Conservation (phyloP, 2,797 vertebrate species). For the Salarias fasciatus region DNA sequence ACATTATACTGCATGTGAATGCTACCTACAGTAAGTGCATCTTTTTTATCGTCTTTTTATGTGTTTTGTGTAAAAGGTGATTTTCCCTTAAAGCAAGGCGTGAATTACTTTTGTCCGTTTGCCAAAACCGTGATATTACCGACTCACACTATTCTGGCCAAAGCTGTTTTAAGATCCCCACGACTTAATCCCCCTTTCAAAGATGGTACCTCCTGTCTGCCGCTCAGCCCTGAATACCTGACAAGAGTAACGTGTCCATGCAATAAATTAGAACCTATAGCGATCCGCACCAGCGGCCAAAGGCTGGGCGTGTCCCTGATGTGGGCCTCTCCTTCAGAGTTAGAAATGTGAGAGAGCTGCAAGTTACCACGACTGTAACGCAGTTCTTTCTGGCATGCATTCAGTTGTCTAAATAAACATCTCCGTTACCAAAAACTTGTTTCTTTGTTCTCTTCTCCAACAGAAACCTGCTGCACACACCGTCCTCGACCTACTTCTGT, state of each 20-base stretch:
- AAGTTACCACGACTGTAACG: constrained; percentile 91
- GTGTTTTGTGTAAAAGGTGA: constrained; percentile 91
- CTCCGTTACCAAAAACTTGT: constrained; percentile 72
- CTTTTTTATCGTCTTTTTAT: constrained; percentile 87
- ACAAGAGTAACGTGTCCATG: constrained; percentile 79
- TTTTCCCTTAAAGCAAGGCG: constrained; percentile 85
- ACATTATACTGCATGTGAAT: constrained; percentile 92
- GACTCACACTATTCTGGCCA: constrained; percentile 80
- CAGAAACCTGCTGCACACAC: not conserved
- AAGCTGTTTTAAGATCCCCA: constrained; percentile 77
- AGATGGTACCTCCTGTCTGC: constrained; percentile 46
- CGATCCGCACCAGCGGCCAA: constrained; percentile 48
- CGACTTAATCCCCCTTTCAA: constrained; percentile 71
- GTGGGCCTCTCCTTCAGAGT: constrained; percentile 70
- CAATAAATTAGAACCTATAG: constrained; percentile 73
- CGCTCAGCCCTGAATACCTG: constrained; percentile 48
- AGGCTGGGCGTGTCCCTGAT: constrained; percentile 71
- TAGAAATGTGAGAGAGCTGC: constrained; percentile 86
- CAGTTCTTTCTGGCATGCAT: constrained; percentile 96
- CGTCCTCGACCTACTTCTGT: not conserved
- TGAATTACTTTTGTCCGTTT: constrained; percentile 86
- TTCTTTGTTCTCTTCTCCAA: constrained; percentile 49
- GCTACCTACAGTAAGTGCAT: constrained; percentile 88
- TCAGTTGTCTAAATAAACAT: constrained; percentile 88
- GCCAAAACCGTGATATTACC: constrained; percentile 84